phyloP scores from a whole-genome alignment of 1,140 invertebrate species.

The Leptopilina boulardi region DNA sequence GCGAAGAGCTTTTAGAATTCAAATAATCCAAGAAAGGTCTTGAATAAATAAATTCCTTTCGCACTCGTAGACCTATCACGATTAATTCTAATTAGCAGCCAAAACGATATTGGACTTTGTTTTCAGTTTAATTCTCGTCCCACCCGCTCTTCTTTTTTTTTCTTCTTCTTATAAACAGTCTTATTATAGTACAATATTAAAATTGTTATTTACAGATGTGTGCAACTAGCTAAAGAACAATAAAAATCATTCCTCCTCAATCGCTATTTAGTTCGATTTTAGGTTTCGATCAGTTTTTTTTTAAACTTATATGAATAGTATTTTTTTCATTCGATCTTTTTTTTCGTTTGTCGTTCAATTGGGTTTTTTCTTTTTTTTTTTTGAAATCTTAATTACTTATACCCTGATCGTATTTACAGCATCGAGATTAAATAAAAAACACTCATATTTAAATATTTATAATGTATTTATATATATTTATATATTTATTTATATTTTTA shows the following conservation, averaged over 20 bases:
- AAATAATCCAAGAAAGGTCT: slow-evolving; percentile 45
- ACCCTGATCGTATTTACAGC: slow-evolving; percentile 71
- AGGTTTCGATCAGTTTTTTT: slow-evolving; percentile 40
- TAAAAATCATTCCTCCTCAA: slow-evolving; percentile 62
- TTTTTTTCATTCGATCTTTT: slow-evolving; percentile 36
- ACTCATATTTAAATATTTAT: slow-evolving; percentile 44
- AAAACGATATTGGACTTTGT: slow-evolving; percentile 39
- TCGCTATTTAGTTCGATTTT: slow-evolving; percentile 52
- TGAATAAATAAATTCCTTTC: slow-evolving; percentile 45
- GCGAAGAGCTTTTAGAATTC: slow-evolving; percentile 44
- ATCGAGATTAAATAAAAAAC: slow-evolving; percentile 53
- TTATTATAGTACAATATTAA: slow-evolving; percentile 72
- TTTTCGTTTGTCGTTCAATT: slow-evolving; percentile 20
- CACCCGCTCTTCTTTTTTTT: slow-evolving; percentile 37
- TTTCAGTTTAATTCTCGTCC: slow-evolving; percentile 30
- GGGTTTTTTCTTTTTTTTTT: too few relatives aligned
- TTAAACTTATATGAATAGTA: slow-evolving; percentile 42
- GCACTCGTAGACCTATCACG: slow-evolving; percentile 30
- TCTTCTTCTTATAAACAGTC: slow-evolving; percentile 70
- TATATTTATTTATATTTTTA: slow-evolving; percentile 36
- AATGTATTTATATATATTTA: slow-evolving; percentile 45
- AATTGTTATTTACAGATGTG: slow-evolving; percentile 74
- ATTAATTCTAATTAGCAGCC: slow-evolving; percentile 41
- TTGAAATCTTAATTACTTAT: slow-evolving; percentile 61
- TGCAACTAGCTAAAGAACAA: slow-evolving; percentile 66